A percentile compares a stretch with the other conserved stretches of the same genome.
Evolutionary conservation across 2,888 invertebrate genomes (phyloP).

Genomic region (Pyrgus malvae): DNA sequence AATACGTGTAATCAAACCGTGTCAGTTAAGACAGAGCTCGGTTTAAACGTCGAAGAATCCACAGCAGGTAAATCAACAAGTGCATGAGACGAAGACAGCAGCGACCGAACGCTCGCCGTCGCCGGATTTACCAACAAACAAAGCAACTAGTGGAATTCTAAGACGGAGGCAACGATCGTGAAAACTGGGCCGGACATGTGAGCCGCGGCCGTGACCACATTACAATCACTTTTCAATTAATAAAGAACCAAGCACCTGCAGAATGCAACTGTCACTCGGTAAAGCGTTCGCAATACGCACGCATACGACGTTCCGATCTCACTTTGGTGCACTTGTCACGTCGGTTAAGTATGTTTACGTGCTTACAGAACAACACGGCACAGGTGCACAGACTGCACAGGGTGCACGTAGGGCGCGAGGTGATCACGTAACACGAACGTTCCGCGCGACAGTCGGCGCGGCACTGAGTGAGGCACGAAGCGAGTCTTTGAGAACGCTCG

Average conservation of each 20-base stretch:
- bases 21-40: not conserved
- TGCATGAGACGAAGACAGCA: slow-evolving; percentile 35
- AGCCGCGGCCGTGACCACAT: slow-evolving; percentile 78
- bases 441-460: slow-evolving; percentile 45
- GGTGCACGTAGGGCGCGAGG: slow-evolving; percentile 45
- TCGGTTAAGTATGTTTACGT: slow-evolving; percentile 64
- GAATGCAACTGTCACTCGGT: slow-evolving; percentile 69
- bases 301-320: slow-evolving; percentile 52
- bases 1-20: not conserved
- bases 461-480: slow-evolving; percentile 48
- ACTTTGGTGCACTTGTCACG: slow-evolving; percentile 54
- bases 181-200: slow-evolving; percentile 80
- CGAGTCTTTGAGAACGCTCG: slow-evolving; percentile 28
- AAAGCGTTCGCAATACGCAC: slow-evolving; percentile 46
- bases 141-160: slow-evolving; percentile 68
- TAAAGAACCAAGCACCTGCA: slow-evolving; percentile 76
- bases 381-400: slow-evolving; percentile 59
- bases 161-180: slow-evolving; percentile 53
- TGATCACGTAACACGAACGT: slow-evolving; percentile 39
- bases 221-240: slow-evolving; percentile 82
- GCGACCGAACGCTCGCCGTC: slow-evolving; percentile 43
- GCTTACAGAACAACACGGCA: slow-evolving; percentile 62
- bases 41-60: slow-evolving; percentile 6
- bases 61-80: slow-evolving; percentile 52
- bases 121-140: slow-evolving; percentile 56